phyloP scores from a whole-genome alignment of 2,888 invertebrate species.

The Cancer borealis region DNA sequence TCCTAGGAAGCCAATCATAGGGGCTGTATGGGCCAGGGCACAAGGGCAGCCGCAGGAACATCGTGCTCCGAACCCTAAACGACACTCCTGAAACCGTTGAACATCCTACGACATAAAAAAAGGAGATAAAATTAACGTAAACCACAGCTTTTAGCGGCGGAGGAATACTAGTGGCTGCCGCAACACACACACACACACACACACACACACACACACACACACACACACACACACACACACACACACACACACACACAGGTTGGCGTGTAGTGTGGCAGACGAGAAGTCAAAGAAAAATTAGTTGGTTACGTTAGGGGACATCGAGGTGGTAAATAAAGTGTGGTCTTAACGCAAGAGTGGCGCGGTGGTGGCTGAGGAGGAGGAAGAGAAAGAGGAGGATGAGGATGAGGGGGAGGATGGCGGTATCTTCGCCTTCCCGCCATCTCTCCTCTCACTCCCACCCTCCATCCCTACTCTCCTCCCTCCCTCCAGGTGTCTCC shows the following conservation, averaged over 20 bases:
- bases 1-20: slow-evolving; percentile 41
- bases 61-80: background rate
- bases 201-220: slow-evolving; percentile 4
- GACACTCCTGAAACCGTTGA: background rate
- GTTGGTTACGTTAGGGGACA: background rate
- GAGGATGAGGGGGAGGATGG: background rate
- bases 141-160: background rate
- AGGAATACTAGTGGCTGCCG: background rate
- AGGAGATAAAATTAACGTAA: slow-evolving; percentile 4
- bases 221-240: background rate
- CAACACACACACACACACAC: background rate
- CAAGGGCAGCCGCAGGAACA: background rate
- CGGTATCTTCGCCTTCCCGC: background rate
- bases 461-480: background rate
- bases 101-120: background rate
- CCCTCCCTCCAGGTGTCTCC: background rate
- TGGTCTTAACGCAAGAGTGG: background rate
- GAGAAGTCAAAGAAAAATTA: background rate
- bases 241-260: background rate
- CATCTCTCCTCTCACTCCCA: background rate
- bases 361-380: background rate
- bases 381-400: background rate
- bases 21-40: slow-evolving; percentile 44
- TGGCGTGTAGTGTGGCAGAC: background rate
- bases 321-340: background rate